Percentiles rank a stretch among this genome's conserved stretches.
Conservation (phyloP, 2,797 vertebrate species). For the Tokudaia muenninki region DNA sequence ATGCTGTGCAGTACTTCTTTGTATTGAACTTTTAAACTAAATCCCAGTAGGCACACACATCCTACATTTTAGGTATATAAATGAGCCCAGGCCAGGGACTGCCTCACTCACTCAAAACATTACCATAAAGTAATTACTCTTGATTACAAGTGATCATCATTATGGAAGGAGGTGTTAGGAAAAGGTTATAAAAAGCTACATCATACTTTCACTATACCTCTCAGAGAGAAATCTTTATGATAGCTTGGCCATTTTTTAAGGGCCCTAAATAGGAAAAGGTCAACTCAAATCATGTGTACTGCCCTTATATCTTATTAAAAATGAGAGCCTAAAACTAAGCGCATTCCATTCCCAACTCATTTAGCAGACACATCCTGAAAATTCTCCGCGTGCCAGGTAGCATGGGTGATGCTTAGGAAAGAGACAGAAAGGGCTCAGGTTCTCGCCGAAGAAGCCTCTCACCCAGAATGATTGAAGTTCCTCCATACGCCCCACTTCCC, state of each 20-base stretch:
- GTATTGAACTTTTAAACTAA: conserved; percentile 21
- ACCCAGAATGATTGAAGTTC: neutral
- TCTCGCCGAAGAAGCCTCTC: neutral
- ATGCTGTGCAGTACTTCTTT: neutral
- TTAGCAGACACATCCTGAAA: neutral
- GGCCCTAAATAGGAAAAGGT: neutral
- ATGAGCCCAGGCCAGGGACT: neutral
- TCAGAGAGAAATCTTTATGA: neutral
- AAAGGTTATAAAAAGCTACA: neutral
- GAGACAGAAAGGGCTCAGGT: neutral
- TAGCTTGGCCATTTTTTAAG: conserved; percentile 11
- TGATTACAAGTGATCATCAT: neutral
- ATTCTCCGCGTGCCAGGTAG: neutral
- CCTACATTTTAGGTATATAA: neutral
- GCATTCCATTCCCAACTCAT: neutral
- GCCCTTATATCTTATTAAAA: neutral
- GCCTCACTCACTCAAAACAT: neutral
- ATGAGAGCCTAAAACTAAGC: neutral
- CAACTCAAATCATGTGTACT: neutral
- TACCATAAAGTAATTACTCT: conserved; percentile 4
- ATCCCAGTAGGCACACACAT: neutral
- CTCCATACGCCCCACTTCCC: neutral
- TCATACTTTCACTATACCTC: conserved; percentile 1
- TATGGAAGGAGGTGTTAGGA: neutral
- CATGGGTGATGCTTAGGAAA: neutral